Base-by-base conservation (phyloP, 1,140 invertebrate genomes). In the Drosophila orena region DNA sequence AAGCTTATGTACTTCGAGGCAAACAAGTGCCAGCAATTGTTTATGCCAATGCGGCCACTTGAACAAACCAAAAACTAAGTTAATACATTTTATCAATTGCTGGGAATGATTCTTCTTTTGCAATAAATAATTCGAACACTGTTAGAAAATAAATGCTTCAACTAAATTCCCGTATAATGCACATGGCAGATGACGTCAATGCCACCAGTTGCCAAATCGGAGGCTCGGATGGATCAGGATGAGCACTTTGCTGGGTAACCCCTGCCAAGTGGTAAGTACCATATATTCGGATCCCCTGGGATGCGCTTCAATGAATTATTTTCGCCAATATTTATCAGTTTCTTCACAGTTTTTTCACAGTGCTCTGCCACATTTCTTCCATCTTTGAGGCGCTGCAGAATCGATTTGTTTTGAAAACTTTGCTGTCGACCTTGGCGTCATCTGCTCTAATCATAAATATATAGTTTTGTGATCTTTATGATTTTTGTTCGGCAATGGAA, bases 371-470 rank as follows among this genome's bases (percentile, higher is more conserved):
- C 35, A 68, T 42, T 79, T 53, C 17, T 12, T 14, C 30, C n/a
- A 50, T 12, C 52, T 44, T 17, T 20, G 38, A 54, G 34, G 49
- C 37, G 70, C 37, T 20, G 47, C 50, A 43, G 38, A 46, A 64
- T 22, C 70, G 50, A 46, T 72, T 43, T 43, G 49, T 72, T 49
- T 42, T 35, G 37, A 58, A 38, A 22, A 20, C 44, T 64, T 43
- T 35, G 56, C 42, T 50, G 38, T 40, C 24, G 56, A 44, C 56
- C 35, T 68, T 75, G 77, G 60, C 77, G 84, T 83, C 84, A 89
- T 88, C 76, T 89, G 84, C 56, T 83, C 76, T 89, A 88, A 88
- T 86, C 83, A 88, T 88, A 88, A 88, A 79, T 81, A 75, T 75
- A 75, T 75, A 61, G 64, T 77, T 74, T 81, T 81, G 61, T 66